A percentile compares a stretch with the other conserved stretches of the same genome.
Conservation (phyloP, 2,888 invertebrate genomes). For the Tolmerus cingulatus region DNA sequence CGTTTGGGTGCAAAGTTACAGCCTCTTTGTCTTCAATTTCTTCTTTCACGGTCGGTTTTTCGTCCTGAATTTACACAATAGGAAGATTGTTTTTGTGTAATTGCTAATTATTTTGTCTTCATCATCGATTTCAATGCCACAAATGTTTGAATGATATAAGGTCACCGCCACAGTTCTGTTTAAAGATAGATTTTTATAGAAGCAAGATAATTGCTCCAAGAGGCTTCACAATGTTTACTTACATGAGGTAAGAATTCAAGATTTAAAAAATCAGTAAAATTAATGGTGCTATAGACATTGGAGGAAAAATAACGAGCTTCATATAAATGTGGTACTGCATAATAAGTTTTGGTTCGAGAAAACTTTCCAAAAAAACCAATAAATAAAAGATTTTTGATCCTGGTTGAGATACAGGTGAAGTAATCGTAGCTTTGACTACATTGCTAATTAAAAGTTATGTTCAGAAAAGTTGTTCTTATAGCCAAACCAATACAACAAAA, state of each 20-base stretch:
- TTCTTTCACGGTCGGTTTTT: not conserved
- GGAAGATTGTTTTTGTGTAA: not conserved
- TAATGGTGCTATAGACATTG: not conserved
- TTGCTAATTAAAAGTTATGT: too few species aligned
- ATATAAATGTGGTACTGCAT: too few species aligned
- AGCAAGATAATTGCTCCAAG: not conserved
- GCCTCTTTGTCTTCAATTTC: not conserved
- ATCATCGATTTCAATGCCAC: not conserved
- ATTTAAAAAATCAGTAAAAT: not conserved
- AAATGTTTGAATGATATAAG: not conserved
- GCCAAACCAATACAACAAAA: not conserved
- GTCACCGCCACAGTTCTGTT: not conserved
- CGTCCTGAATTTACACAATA: conserved; percentile 17
- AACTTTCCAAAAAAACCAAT: too few species aligned
- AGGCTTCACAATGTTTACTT: not conserved
- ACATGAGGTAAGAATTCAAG: not conserved
- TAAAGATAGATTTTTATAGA: not conserved
- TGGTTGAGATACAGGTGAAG: too few species aligned
- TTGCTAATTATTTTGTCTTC: not conserved
- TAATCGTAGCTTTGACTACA: too few species aligned
- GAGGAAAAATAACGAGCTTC: not conserved
- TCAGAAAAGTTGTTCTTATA: not conserved
- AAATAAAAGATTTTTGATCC: too few species aligned
- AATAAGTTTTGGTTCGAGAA: too few species aligned
- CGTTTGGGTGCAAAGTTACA: not conserved